Conservation (phyloP, 2,113 vertebrate genomes). For the Lagopus leucura region DNA sequence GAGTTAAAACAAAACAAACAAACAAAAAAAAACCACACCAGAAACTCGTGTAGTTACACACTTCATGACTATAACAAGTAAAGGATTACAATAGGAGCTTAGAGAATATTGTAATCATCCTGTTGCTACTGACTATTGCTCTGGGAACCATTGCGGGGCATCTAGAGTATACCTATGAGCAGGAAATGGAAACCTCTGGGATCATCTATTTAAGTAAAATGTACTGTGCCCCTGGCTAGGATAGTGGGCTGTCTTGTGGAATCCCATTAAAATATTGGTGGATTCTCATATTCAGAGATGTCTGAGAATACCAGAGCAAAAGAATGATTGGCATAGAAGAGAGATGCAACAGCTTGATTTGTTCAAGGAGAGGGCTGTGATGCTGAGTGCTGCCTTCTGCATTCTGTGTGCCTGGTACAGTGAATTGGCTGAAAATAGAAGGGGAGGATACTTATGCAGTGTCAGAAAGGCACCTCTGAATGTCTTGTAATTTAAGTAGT, state of each 20-base stretch:
- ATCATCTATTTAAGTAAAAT: neutral
- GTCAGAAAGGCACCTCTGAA: neutral
- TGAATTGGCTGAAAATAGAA: neutral
- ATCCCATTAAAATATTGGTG: neutral
- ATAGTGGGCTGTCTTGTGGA: neutral
- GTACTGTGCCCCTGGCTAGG: neutral
- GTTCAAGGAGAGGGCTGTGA: neutral
- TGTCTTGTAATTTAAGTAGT: neutral
- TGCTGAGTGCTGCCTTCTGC: neutral
- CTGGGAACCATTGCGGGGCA: neutral
- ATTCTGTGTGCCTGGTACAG: rapidly evolving
- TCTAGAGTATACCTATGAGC: neutral
- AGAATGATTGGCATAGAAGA: neutral
- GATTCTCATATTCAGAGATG: neutral
- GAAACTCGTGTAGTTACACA: neutral
- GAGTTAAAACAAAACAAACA: neutral
- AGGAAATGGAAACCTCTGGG: neutral
- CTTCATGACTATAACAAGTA: neutral
- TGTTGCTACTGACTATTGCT: neutral
- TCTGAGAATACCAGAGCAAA: neutral
- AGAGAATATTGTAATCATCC: neutral
- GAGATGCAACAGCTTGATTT: neutral
- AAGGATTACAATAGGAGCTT: neutral
- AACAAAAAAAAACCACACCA: too few species aligned
- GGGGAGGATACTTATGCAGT: neutral